phyloP scores from a whole-genome alignment of 2,888 invertebrate species.

The Drosophila rubida region DNA sequence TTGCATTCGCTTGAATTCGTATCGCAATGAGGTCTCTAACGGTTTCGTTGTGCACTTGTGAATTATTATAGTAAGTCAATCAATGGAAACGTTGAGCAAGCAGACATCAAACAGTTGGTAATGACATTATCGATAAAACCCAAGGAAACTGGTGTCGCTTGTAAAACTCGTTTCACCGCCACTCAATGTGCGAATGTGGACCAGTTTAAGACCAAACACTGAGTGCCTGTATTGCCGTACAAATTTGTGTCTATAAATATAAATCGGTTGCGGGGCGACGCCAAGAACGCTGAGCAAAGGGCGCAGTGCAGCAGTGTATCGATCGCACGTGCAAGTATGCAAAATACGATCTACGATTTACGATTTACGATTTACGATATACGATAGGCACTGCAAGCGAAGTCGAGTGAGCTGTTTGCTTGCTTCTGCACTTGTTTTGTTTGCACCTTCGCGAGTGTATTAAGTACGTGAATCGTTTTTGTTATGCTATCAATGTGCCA shows the following conservation, averaged over 20 bases:
- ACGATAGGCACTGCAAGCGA: neutral
- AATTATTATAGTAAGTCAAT: constrained; percentile 4
- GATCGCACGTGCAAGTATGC: constrained; percentile 45
- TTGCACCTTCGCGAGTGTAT: constrained; percentile 5
- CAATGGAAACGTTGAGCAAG: constrained; percentile 6
- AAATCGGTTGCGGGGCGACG: neutral
- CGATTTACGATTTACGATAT: neutral
- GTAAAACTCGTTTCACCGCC: constrained; percentile 59
- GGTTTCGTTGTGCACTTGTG: neutral
- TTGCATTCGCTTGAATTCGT: neutral
- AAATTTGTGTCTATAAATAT: neutral
- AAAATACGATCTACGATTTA: constrained; percentile 7
- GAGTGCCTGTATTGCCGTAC: neutral
- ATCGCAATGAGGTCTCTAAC: neutral
- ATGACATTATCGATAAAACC: constrained; percentile 30
- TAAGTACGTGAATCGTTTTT: constrained; percentile 13
- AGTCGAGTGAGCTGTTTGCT: constrained; percentile 2
- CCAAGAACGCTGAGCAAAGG: neutral
- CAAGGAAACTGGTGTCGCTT: constrained; percentile 50
- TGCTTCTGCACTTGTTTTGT: constrained; percentile 1
- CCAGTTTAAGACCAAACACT: constrained; percentile 26
- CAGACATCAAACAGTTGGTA: constrained; percentile 1
- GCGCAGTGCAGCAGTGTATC: constrained; percentile 3
- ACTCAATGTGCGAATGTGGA: constrained; percentile 24
- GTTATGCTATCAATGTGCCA: constrained; percentile 9